A percentile compares a stretch with the other conserved stretches of the same genome.
Evolutionary conservation across 2,888 invertebrate species (phyloP).

Genomic region (Thecophora atra): DNA sequence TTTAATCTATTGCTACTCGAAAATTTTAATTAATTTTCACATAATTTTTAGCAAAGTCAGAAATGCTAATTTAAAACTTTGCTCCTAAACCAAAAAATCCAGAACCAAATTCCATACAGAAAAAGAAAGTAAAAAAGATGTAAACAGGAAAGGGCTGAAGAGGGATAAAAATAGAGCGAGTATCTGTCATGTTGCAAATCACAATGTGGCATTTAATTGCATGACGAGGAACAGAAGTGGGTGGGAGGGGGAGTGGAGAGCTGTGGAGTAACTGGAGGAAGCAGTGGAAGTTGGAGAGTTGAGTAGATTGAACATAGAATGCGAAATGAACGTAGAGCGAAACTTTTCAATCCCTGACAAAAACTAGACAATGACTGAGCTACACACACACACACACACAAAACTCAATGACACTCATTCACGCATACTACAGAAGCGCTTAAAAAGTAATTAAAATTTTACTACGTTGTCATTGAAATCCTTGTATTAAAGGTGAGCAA

Average conservation of each 20-base stretch:
- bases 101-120: constrained; percentile 18
- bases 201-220: background rate
- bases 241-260: background rate
- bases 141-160: background rate
- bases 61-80: constrained; percentile 38
- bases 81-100: constrained; percentile 36
- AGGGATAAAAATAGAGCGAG: background rate
- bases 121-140: too few species aligned
- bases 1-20: constrained; percentile 21
- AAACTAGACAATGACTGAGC: constrained; percentile 18
- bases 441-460: constrained; percentile 36
- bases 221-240: background rate
- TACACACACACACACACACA: background rate
- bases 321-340: constrained; percentile 58
- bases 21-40: constrained; percentile 38
- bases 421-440: constrained; percentile 2
- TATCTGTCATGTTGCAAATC: background rate
- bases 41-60: constrained; percentile 35
- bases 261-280: background rate
- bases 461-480: constrained; percentile 24
- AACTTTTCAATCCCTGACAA: constrained; percentile 50
- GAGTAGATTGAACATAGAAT: constrained; percentile 18
- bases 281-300: too few species aligned
- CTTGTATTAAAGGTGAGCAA: background rate
- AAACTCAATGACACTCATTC: background rate